Conservation (phyloP, 2,113 vertebrate species). For the Rhagologus leucostigma region DNA sequence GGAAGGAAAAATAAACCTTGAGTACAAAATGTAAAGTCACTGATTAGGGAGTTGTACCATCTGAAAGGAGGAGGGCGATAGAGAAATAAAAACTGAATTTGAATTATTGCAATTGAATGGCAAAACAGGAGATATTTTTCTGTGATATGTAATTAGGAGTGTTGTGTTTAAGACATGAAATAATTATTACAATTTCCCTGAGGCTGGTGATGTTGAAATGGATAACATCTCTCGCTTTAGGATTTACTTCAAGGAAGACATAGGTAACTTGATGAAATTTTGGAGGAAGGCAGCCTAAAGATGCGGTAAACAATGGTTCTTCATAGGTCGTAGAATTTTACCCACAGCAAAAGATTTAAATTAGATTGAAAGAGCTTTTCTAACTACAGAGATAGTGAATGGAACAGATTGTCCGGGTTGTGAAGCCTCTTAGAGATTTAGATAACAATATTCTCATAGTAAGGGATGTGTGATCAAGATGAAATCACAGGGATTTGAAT, state of each 20-base stretch:
- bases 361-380: neutral
- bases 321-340: neutral
- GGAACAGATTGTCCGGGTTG: neutral
- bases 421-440: neutral
- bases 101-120: neutral
- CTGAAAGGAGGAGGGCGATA: neutral
- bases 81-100: neutral
- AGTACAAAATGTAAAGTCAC: neutral
- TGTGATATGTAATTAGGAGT: neutral
- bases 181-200: neutral
- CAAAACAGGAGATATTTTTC: neutral
- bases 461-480: neutral
- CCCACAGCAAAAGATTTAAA: neutral
- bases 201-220: neutral
- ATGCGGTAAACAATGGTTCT: neutral
- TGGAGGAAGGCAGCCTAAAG: neutral
- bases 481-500: neutral
- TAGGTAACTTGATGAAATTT: neutral
- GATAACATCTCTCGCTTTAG: neutral
- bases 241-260: neutral
- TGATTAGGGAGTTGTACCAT: neutral
- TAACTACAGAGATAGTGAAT: neutral
- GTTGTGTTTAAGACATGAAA: neutral
- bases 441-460: neutral
- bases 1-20: neutral